Evolutionary conservation across 2,113 vertebrate genomes (phyloP), one percentile per base, ranked within the genome.

Genomic region (Pelvicachromis taeniatus): DNA sequence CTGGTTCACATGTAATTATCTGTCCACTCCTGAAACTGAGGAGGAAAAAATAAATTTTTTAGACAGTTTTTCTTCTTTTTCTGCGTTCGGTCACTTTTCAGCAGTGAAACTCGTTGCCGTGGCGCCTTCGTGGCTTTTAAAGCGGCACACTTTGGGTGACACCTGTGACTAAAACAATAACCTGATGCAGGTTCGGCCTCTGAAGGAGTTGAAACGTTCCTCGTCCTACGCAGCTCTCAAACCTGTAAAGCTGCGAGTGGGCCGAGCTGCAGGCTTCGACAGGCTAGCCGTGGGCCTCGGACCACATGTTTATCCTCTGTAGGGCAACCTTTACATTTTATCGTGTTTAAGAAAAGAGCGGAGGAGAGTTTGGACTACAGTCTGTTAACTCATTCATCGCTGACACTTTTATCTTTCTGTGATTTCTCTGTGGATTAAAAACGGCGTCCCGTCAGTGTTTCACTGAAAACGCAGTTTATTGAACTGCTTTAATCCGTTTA

Each of bases 41-140:
- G 21, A 45, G 14, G 21, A 17, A 70, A 16, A 70, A 70, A 5
- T 14, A 10, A 0, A 8, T 70, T 65, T 63, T 16, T 16, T 26
- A 10, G 38, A 26, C 26, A 26, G 26, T 26, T 26, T 26, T 14
- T 45, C 14, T 16, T 26, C 17, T 11, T 70, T 45, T 70, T 70
- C 0, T 0, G 8, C 0, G 5, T 45, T 45, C 0, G 2, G 13
- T 26, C 26, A 26, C 26, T 26, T 26, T 26, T 45, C 42, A 4
- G 42, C 11, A 45, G 42, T 45, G 11, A 13, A 45, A 45, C 42
- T 45, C 12, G 2, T 40, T 9, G 2, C 35, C 0, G 1, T 45
- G 38, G 35, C 7, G 2, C 4, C 19, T 40, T 68, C 1, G 0
- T 61, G 29, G 2, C 6, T 4, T n/a, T 45, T 26, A 26, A 0